Percentiles rank a stretch among this genome's conserved stretches.
Conservation (phyloP, 2,797 vertebrate genomes). For the Ctenochaetus hawaiiensis region DNA sequence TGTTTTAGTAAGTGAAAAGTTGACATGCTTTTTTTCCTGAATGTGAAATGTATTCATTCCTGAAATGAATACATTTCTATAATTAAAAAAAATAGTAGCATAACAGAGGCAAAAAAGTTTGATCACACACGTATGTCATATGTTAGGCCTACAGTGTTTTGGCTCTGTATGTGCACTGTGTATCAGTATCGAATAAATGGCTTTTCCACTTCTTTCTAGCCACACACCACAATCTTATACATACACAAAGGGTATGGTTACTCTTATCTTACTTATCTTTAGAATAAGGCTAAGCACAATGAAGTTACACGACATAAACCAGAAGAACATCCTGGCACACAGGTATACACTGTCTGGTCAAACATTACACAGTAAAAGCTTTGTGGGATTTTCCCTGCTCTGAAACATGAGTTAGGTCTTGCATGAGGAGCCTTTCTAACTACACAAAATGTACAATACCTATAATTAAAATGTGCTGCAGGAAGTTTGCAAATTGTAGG, state of each 20-base stretch:
- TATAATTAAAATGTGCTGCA: slow-evolving; percentile 82
- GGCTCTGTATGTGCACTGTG: too few relatives aligned
- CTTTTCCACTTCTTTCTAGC: too few relatives aligned
- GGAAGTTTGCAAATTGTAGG: slow-evolving; percentile 75
- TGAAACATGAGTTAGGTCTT: slow-evolving; percentile 76
- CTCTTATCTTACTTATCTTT: neutral
- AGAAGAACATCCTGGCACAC: neutral
- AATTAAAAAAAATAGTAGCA: too few relatives aligned
- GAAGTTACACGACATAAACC: neutral
- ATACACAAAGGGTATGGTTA: neutral
- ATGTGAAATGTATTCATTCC: too few relatives aligned
- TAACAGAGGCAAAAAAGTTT: neutral
- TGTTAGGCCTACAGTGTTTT: too few relatives aligned
- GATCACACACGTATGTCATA: neutral
- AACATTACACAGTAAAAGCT: slow-evolving; percentile 66
- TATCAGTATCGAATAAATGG: too few relatives aligned
- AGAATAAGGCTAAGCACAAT: slow-evolving; percentile 7
- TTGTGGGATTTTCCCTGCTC: slow-evolving; percentile 78
- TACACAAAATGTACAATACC: slow-evolving; percentile 57
- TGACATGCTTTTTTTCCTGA: neutral
- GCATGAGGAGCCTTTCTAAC: slow-evolving; percentile 60
- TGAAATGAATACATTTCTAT: neutral
- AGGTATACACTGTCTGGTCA: slow-evolving; percentile 43
- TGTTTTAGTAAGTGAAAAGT: neutral
- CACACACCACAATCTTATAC: neutral